Evolutionary conservation across 2,888 invertebrate genomes (phyloP).

Genomic region (Furcula furcula): DNA sequence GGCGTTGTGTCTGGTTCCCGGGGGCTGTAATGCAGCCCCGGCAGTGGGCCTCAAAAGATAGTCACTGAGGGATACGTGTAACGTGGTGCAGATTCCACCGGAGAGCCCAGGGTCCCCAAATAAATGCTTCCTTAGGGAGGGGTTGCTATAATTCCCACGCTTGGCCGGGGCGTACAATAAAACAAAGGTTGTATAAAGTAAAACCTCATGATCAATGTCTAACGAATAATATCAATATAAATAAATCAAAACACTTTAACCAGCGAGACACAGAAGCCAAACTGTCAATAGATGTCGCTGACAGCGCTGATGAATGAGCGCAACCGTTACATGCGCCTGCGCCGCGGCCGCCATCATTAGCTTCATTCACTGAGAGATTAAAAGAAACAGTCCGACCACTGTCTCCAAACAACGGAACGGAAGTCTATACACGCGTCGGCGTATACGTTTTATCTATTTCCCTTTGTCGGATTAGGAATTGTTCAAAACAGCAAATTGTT

Average conservation of each 20-base stretch:
- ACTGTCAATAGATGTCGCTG: slow-evolving; percentile 78
- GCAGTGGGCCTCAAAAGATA: too few relatives aligned
- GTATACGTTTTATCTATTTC: slow-evolving; percentile 40
- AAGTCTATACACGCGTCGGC: slow-evolving; percentile 61
- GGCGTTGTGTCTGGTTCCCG: too few relatives aligned
- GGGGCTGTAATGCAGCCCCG: too few relatives aligned
- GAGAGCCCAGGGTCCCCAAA: too few relatives aligned
- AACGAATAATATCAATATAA: slow-evolving; percentile 5
- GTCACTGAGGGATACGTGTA: too few relatives aligned
- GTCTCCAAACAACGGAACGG: slow-evolving; percentile 60
- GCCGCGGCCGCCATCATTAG: slow-evolving; percentile 53
- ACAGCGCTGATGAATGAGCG: slow-evolving; percentile 75
- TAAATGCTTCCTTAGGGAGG: too few relatives aligned
- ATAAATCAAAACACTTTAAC: slow-evolving; percentile 21
- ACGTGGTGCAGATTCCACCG: too few relatives aligned
- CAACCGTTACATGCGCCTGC: slow-evolving; percentile 61
- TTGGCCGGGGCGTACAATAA: too few relatives aligned
- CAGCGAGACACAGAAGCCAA: slow-evolving; percentile 63
- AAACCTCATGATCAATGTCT: too few relatives aligned
- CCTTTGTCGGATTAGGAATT: slow-evolving; percentile 11
- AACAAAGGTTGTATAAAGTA: too few relatives aligned
- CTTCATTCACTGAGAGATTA: slow-evolving; percentile 68
- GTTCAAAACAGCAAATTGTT: slow-evolving; percentile 10
- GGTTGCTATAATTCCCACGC: too few relatives aligned
- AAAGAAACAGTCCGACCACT: slow-evolving; percentile 69